phyloP scores from a whole-genome alignment of 2,888 invertebrate genomes.

The Adela reaumurella region DNA sequence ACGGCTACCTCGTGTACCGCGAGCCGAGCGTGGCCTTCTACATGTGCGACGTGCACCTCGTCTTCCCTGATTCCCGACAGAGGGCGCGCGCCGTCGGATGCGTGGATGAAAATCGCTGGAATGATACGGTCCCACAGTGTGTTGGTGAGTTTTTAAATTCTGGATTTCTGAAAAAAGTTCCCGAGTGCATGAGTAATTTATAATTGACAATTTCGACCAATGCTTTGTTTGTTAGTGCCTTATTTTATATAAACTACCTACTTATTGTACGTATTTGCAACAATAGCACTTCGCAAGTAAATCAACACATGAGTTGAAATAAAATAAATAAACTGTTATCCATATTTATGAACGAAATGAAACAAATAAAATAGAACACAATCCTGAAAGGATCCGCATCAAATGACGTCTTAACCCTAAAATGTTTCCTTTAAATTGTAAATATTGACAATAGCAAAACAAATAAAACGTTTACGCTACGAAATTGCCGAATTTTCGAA shows the following conservation, averaged over 20 bases:
- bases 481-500: not conserved
- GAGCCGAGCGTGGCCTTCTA: conserved; percentile 64
- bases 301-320: too few relatives aligned
- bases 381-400: too few relatives aligned
- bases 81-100: conserved; percentile 62
- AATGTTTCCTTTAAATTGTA: not conserved
- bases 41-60: conserved; percentile 64
- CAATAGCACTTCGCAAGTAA: too few relatives aligned
- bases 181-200: too few relatives aligned
- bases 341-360: too few relatives aligned
- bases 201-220: too few relatives aligned
- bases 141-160: conserved; percentile 51
- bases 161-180: not conserved
- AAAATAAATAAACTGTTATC: too few relatives aligned
- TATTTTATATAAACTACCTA: too few relatives aligned
- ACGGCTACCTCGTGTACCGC: conserved; percentile 65
- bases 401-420: too few relatives aligned
- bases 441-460: not conserved
- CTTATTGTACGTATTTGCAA: too few relatives aligned
- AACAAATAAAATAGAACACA: too few relatives aligned
- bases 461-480: not conserved
- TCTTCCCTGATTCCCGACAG: conserved; percentile 65
- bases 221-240: too few relatives aligned
- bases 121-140: conserved; percentile 59
- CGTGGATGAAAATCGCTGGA: conserved; percentile 63